phyloP scores from a whole-genome alignment of 1,140 invertebrate genomes.

The Propsilocerus akamusi region DNA sequence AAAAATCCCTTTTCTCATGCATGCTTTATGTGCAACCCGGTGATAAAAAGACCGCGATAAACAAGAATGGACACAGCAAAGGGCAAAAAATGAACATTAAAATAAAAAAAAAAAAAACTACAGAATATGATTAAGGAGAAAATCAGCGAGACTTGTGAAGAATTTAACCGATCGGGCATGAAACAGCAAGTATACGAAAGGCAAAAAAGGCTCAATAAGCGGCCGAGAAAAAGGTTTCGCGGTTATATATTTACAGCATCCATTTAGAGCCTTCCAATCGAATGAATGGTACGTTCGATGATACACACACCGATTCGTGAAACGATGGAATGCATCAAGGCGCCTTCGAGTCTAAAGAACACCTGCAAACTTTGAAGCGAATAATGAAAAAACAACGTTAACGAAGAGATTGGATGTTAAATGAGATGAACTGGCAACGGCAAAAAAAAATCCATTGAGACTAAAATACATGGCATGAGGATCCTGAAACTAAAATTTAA shows the following conservation, averaged over 20 bases:
- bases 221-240: background rate
- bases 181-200: too few relatives aligned
- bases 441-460: too few relatives aligned
- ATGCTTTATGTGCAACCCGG: too few relatives aligned
- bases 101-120: background rate
- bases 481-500: too few relatives aligned
- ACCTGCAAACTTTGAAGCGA: conserved; percentile 1
- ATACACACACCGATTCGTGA: background rate
- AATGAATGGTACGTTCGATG: background rate
- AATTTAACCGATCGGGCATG: too few relatives aligned
- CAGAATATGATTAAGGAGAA: conserved; percentile 2
- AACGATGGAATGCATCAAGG: background rate
- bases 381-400: background rate
- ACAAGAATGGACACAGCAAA: background rate
- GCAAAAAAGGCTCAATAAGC: background rate
- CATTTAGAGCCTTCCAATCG: too few relatives aligned
- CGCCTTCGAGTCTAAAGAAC: background rate
- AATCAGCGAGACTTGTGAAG: background rate
- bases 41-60: conserved; percentile 1
- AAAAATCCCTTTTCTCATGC: conserved; percentile 1
- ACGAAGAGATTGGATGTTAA: too few relatives aligned
- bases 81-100: background rate
- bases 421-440: too few relatives aligned
- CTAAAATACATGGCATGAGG: too few relatives aligned
- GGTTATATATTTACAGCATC: background rate